These are phyloP conservation scores for Otolemur crassicaudatus DNA, from an alignment of 2,797 vertebrate genomes.

Conservation along the genomic window DNA sequence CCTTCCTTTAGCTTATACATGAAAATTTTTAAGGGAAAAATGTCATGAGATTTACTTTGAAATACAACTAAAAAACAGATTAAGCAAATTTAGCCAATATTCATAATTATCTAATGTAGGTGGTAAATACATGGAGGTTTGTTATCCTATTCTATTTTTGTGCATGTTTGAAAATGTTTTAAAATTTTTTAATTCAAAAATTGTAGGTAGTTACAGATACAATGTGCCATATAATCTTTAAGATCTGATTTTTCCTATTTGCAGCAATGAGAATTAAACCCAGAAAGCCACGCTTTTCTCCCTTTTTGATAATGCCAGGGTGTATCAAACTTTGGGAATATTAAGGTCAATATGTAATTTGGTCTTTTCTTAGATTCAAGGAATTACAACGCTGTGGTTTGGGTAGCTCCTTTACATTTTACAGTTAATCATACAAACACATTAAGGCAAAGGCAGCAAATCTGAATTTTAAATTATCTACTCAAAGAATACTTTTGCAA, in stretches of 20 bases:
- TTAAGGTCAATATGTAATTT: background rate
- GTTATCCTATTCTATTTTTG: background rate
- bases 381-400: background rate
- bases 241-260: background rate
- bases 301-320: background rate
- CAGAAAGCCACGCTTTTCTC: background rate
- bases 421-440: background rate
- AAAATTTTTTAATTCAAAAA: background rate
- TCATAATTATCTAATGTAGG: background rate
- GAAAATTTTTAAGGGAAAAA: background rate
- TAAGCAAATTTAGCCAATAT: background rate
- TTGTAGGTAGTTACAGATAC: background rate
- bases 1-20: background rate
- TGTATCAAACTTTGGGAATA: background rate
- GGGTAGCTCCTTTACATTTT: background rate
- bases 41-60: background rate
- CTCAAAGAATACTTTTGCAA: background rate
- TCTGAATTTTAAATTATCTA: background rate
- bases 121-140: background rate
- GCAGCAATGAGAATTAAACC: background rate
- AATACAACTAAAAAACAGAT: slow-evolving; percentile 32
- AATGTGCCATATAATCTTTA: slow-evolving; percentile 3
- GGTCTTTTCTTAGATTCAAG: background rate
- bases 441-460: background rate
- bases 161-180: slow-evolving; percentile 19